These are phyloP conservation scores for Procavia capensis DNA, from an alignment of 2,113 vertebrate genomes.

Conservation along the genomic window DNA sequence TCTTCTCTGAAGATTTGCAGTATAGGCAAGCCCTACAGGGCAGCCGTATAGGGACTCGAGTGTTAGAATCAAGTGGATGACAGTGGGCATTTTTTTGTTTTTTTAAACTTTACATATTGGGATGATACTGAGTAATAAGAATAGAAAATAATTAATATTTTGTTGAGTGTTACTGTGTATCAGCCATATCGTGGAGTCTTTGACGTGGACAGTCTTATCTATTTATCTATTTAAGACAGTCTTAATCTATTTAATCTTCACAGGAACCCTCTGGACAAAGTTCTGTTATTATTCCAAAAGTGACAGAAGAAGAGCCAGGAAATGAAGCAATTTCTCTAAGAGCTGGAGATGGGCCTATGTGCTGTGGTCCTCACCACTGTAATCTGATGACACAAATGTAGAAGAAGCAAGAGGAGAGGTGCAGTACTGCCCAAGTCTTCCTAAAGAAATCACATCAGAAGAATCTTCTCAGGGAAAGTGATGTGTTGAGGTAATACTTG, in stretches of 20 bases:
- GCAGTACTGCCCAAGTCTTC: not conserved
- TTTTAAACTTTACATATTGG: not conserved
- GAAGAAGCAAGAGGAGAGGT: not conserved
- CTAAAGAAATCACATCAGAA: constrained; percentile 14
- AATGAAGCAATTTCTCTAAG: not conserved
- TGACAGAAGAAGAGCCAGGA: not conserved
- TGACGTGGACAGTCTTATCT: not conserved
- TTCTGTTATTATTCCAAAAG: not conserved
- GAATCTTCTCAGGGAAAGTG: not conserved
- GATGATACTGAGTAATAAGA: not conserved
- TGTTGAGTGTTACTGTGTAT: not conserved
- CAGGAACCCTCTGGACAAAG: not conserved
- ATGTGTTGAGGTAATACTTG: not conserved
- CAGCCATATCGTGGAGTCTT: not conserved
- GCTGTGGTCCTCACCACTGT: not conserved
- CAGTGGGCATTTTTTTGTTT: too few species aligned
- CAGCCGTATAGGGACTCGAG: too few species aligned
- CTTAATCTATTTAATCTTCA: not conserved
- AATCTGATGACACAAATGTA: not conserved
- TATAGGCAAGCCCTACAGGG: too few species aligned
- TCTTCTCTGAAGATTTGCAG: too few species aligned
- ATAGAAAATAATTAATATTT: not conserved
- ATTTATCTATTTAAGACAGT: too few species aligned
- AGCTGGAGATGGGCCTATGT: not conserved
- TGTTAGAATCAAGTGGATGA: too few species aligned